Base-by-base conservation (phyloP, 2,797 vertebrate genomes). In the Petrocephalus sullivani region DNA sequence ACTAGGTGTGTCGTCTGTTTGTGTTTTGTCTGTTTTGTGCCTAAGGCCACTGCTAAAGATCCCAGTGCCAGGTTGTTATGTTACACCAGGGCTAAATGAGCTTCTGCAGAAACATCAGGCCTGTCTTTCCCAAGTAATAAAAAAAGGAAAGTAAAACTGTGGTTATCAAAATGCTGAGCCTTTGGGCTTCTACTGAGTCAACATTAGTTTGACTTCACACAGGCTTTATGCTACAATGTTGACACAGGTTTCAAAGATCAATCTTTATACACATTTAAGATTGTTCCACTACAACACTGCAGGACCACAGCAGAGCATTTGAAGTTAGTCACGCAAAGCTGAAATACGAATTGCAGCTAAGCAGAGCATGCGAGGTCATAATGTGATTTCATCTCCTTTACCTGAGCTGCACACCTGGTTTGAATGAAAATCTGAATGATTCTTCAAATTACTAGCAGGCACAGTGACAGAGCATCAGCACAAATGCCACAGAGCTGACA, bases 81-180 rank as follows among this genome's bases (percentile, higher is more conserved):
- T 41, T 78, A 78, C 71, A 78, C 37, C 4, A 46, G 71, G 4
- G 14, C 71, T 78, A 78, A 78, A 78, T 78, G 71, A 78, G 33
- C 16, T 46, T 46, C 37, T 78, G 37, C 71, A 41, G 33, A 16
- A 46, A 46, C 37, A 78, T 41, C 33, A 78, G 41, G 33, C 71
- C 71, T 0, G 37, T 78, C 33, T 41, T 78, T 78, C 61, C 61
- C 61, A 67, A 67, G 23, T 14, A 33, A 67, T 67, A 33, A 67
- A 33, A 51, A 67, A 75, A 46, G 14, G 41, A 78, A 41, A 46
- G 19, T 4, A 78, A 33, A 78, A 19, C 33, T 6, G 71, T 78
- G 71, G 71, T 78, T 78, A 46, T 78, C 71, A 78, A 46, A 46
- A 78, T 78, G 71, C 71, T 78, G 33, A 46, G 71, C 71, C 71